These are phyloP conservation scores for Germaria angustata DNA, from an alignment of 2,888 invertebrate genomes.

Conservation along the genomic window DNA sequence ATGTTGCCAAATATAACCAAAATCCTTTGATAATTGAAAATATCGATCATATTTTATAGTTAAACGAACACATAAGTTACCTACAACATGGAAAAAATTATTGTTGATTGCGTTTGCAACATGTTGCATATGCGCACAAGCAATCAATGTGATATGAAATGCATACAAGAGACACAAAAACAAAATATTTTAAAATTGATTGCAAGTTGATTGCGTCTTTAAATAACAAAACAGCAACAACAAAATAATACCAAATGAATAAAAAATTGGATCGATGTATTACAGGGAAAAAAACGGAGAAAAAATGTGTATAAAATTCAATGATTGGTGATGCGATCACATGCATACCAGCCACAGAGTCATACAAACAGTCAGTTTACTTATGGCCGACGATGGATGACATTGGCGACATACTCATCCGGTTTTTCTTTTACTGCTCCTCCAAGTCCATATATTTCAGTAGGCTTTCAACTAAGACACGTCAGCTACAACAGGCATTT, in stretches of 20 bases:
- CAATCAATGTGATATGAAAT: constrained; percentile 63
- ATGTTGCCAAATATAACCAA: too few species aligned
- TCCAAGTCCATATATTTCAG: constrained; percentile 33
- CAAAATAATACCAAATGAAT: constrained; percentile 14
- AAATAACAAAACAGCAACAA: constrained; percentile 50
- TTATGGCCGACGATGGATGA: constrained; percentile 62
- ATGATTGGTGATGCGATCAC: constrained; percentile 65
- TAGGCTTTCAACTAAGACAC: constrained; percentile 9
- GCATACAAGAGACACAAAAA: constrained; percentile 32
- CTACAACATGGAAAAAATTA: constrained; percentile 60
- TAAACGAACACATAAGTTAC: constrained; percentile 38
- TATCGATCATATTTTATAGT: constrained; percentile 26
- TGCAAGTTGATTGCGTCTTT: constrained; percentile 65
- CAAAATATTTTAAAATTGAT: constrained; percentile 63
- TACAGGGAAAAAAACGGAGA: constrained; percentile 15
- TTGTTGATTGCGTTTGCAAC: constrained; percentile 70
- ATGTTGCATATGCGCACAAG: constrained; percentile 62
- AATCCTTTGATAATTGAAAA: neutral
- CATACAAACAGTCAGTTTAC: constrained; percentile 59
- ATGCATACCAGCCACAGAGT: constrained; percentile 50
- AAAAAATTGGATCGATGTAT: constrained; percentile 64
- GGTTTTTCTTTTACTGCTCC: constrained; percentile 55
- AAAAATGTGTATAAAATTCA: constrained; percentile 58
- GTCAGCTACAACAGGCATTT: constrained; percentile 19
- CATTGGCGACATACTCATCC: constrained; percentile 67